A percentile compares a stretch with the other conserved stretches of the same genome.
These are phyloP conservation scores for Sceloporus undulatus DNA, from an alignment of 2,113 vertebrate species.

Conservation along the genomic window DNA sequence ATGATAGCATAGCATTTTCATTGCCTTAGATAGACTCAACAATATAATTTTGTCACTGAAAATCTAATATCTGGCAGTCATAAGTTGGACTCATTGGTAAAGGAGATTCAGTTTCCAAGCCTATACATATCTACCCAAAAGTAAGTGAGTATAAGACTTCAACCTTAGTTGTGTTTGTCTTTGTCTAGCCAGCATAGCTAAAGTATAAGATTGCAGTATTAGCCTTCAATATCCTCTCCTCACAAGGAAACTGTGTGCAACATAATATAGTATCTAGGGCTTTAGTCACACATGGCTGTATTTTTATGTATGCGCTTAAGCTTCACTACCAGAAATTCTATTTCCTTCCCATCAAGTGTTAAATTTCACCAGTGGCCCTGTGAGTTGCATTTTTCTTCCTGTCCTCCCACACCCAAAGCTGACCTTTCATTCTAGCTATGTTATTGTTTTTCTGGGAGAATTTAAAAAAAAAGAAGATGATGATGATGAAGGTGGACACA, in stretches of 20 bases:
- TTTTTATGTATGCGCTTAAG: not conserved
- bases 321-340: conserved; percentile 4
- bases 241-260: not conserved
- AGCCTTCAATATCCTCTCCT: not conserved
- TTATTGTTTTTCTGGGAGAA: conserved; percentile 14
- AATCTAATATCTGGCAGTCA: too few relatives aligned
- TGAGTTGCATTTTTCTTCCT: not conserved
- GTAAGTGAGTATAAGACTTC: not conserved
- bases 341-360: conserved; percentile 9
- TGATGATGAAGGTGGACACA: not conserved
- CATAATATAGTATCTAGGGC: not conserved
- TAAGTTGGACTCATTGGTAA: too few relatives aligned
- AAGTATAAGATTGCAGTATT: not conserved
- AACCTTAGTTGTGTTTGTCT: not conserved
- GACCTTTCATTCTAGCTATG: conserved; percentile 34
- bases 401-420: not conserved
- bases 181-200: not conserved
- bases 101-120: too few relatives aligned
- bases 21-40: too few relatives aligned
- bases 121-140: too few relatives aligned
- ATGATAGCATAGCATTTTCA: too few relatives aligned
- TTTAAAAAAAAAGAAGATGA: not conserved
- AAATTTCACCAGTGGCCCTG: not conserved
- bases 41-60: too few relatives aligned
- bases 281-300: not conserved